Base-by-base conservation (phyloP, 1,140 invertebrate species). In the Halyomorpha halys region DNA sequence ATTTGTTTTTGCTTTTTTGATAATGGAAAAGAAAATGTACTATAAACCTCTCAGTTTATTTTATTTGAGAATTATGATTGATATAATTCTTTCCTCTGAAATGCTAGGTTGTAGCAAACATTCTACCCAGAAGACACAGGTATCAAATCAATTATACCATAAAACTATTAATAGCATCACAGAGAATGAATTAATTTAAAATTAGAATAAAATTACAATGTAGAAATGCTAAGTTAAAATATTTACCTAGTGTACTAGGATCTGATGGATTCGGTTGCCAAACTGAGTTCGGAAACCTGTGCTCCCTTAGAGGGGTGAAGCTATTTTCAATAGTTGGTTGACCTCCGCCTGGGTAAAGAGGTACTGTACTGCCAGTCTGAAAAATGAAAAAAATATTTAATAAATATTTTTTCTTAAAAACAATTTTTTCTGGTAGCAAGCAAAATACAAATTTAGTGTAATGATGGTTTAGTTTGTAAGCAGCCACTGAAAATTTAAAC, bases 201-300 rank as follows among this genome's bases (percentile, higher is more conserved):
- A 21, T 53, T 21, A 53, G 49, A 18, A 21, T 5, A 18, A n/a
- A n/a, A 5, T 13, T 18, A 21, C 3, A 49, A 49, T 49, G 5
- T 49, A 49, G 19, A 49, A 21, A 16, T 19, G 5, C 23, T 21
- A 9, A 21, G 16, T 49, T 30, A 30, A 30, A 30, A 56, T 16
- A 30, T 63, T 60, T 61, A 66, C 65, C 49, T 23, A 65, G 44
- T 15, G 67, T 56, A 62, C 66, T 68, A 21, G 70, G 68, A 59
- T 71, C 70, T 8, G 68, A 44, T 16, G 63, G 61, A 18, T 65
- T 18, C 6, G 68, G 60, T 61, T 68, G 68, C 70, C 70, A 71
- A 9, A 71, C 70, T 3, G 70, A 67, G 47, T 69, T 70, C 5
- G 68, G 62, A 62, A 70, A 69, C 13, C 69, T 39, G 30, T 70